phyloP scores from a whole-genome alignment of 2,113 vertebrate species.

The Oreocharis arfaki region DNA sequence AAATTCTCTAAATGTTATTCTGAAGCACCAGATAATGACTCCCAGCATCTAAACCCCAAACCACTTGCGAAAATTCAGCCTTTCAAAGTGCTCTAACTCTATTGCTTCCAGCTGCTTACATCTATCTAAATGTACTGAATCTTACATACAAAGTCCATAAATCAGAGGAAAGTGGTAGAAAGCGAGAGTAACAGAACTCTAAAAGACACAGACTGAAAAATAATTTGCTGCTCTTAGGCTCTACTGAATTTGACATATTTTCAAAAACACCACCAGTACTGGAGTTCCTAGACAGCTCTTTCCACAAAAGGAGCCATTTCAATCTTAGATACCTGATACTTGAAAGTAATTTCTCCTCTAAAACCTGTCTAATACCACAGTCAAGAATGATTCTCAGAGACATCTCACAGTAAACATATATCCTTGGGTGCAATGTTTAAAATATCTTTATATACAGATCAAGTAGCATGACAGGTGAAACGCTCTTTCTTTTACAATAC shows the following conservation, averaged over 20 bases:
- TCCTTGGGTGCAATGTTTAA: not conserved
- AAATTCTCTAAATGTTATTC: slow-evolving; percentile 71
- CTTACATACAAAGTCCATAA: slow-evolving; percentile 32
- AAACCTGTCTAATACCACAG: not conserved
- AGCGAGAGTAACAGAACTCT: not conserved
- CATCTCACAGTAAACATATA: not conserved
- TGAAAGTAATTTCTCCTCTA: not conserved
- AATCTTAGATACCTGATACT: not conserved
- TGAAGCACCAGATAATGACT: slow-evolving; percentile 64
- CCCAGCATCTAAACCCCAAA: slow-evolving; percentile 63
- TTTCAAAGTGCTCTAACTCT: slow-evolving; percentile 60
- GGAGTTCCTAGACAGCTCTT: not conserved
- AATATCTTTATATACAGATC: not conserved
- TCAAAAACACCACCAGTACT: not conserved
- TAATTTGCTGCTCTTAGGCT: slow-evolving; percentile 32
- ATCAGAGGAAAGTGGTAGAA: slow-evolving; percentile 35
- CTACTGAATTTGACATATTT: not conserved
- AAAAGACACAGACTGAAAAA: not conserved
- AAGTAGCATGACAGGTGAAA: not conserved
- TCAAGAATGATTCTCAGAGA: not conserved
- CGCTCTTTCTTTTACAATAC: not conserved
- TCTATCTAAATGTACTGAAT: slow-evolving; percentile 49
- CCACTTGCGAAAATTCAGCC: slow-evolving; percentile 69
- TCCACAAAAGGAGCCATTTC: not conserved
- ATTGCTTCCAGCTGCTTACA: slow-evolving; percentile 71